A percentile compares a stretch with the other conserved stretches of the same genome.
phyloP scores from a whole-genome alignment of 2,113 vertebrate species.

The Nibea coibor region DNA sequence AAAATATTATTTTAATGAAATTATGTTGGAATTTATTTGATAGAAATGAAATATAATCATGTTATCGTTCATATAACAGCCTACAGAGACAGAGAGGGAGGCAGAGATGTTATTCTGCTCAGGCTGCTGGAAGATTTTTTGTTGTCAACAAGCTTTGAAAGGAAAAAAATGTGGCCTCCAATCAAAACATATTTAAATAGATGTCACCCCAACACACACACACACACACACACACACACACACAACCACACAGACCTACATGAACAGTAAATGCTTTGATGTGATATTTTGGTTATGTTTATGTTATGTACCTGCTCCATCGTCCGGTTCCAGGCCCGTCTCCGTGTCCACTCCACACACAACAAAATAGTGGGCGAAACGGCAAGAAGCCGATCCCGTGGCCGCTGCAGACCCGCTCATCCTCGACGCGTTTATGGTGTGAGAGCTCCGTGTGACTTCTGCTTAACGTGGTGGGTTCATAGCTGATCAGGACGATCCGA shows the following conservation, averaged over 20 bases:
- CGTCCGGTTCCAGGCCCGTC: slow-evolving; percentile 93
- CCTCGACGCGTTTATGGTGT: slow-evolving; percentile 54
- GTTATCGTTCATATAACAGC: no score
- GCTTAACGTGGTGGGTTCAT: slow-evolving; percentile 42
- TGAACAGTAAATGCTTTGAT: not conserved
- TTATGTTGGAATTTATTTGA: not conserved
- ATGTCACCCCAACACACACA: slow-evolving; percentile 16
- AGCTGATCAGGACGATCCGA: slow-evolving; percentile 35
- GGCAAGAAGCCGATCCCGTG: slow-evolving; percentile 85
- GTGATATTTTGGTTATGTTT: not conserved
- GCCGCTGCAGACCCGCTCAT: slow-evolving; percentile 72
- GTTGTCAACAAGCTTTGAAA: slow-evolving; percentile 42
- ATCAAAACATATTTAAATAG: slow-evolving; percentile 33
- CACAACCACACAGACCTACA: not conserved
- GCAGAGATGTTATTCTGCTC: no score
- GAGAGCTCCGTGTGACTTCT: slow-evolving; percentile 42
- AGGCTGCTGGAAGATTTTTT: not conserved
- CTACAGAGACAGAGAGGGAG: no score
- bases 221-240: not conserved
- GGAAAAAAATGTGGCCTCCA: slow-evolving; percentile 7
- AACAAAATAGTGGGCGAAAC: slow-evolving; percentile 94
- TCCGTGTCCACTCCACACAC: slow-evolving; percentile 93
- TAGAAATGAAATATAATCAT: no score
- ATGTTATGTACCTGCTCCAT: slow-evolving; percentile 87
- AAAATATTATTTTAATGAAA: not conserved